Base-by-base conservation (phyloP, 2,888 invertebrate species). In the Hetaerina titia region DNA sequence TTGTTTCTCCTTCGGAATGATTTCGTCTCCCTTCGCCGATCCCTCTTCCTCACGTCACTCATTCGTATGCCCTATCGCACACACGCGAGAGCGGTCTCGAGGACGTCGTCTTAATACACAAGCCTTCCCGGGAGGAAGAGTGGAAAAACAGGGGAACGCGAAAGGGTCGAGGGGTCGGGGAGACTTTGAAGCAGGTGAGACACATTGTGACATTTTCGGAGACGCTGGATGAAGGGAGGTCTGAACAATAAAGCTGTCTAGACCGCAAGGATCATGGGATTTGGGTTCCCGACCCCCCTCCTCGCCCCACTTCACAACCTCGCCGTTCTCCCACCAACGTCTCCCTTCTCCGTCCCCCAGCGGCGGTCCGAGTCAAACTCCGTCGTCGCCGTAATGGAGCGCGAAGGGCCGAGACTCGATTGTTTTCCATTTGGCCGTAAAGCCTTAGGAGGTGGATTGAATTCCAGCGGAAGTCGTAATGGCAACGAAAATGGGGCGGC, bases 341-440 rank as follows among this genome's bases (percentile, higher is more conserved):
- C 13, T 5, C 60, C 17, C 4, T 45, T 45, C 4, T 5, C 13
- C 11, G 60, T 60, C 60, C 60, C 2, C 60, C 60, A 17, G 17
- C 17, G 60, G 11, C 60, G 60, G 6, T 15, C 11, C 60, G 17
- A 11, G 13, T 17, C 17, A 60, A 60, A 17, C 13, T 60, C 60
- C 60, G 60, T 15, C 13, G 9, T 60, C n/a, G 69, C n/a, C 69
- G n/a, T n/a, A 69, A 69, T n/a, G 69, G 69, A 9, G 45, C 45
- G 69, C 69, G 69, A 22, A 22, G 69, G 69, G 22, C n/a, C n/a
- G 69, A 17, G n/a, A n/a, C n/a, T 81, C 81, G 31, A 81, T 81
- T 81, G 81, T 81, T 81, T 81, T 81, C 81, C 81, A 31, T 81
- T 81, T 1, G 31, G 81, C 81, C 81, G 81, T 81, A 31, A 81